phyloP scores from a whole-genome alignment of 37 sponge, comb jelly and placozoan species.

The Crambe crambe region DNA sequence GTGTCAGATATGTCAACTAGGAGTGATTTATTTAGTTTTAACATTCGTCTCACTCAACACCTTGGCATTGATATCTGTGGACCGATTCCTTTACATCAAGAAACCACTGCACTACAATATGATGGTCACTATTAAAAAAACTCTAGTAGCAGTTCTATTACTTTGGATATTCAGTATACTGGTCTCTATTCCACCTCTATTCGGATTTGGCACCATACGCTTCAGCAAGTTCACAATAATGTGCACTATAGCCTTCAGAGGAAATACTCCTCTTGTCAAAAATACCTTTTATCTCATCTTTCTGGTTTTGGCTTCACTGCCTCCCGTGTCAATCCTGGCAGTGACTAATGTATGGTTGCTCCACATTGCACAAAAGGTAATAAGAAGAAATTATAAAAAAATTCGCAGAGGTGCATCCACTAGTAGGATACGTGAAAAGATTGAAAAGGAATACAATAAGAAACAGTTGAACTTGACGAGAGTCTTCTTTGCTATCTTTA shows the following conservation, averaged over 20 bases:
- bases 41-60: background rate
- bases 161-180: slow-evolving; percentile 19
- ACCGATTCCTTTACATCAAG: slow-evolving; percentile 39
- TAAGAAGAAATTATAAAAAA: background rate
- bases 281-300: slow-evolving; percentile 42
- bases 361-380: background rate
- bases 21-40: background rate
- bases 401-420: background rate
- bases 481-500: background rate
- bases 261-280: background rate
- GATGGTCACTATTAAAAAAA: background rate
- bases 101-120: slow-evolving; percentile 40
- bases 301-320: slow-evolving; percentile 14
- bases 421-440: background rate
- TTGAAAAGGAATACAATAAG: background rate
- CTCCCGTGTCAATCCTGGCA: slow-evolving; percentile 36
- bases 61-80: slow-evolving; percentile 53
- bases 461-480: background rate
- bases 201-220: slow-evolving; percentile 51
- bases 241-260: slow-evolving; percentile 15
- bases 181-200: slow-evolving; percentile 30
- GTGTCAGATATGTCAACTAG: background rate
- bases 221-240: slow-evolving; percentile 27
- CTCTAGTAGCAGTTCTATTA: background rate
- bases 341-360: slow-evolving; percentile 20